Base-by-base conservation (phyloP, 2,113 vertebrate genomes). In the Seriola dumerili region DNA sequence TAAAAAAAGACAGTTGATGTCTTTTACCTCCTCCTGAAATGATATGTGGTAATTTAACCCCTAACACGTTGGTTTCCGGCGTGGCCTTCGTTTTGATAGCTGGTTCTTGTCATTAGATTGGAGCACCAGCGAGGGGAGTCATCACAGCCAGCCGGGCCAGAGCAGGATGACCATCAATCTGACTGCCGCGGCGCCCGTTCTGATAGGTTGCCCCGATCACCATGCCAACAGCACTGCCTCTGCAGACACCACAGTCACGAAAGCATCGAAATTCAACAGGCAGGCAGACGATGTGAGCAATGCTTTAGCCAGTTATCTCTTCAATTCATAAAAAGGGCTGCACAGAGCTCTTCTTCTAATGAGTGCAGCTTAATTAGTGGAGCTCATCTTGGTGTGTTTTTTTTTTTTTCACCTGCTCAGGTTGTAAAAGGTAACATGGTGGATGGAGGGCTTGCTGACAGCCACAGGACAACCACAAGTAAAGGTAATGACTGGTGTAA, bases 141-240 rank as follows among this genome's bases (percentile, higher is more conserved):
- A 93, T 91, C 93, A 93, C 94, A 96, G 90, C 94, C 95, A 95
- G 90, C 95, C 95, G 90, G 96, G 89, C 93, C 94, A 93, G 95
- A 96, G 89, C 94, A 96, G 96, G 94, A 95, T 96, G 96, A 96
- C 96, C 91, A 95, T 99, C 94, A 97, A 98, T 96, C 96, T 99
- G 94, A 98, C 96, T 88, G 92, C 96, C 93, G 86, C 96, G 90
- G 95, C 90, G 93, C 95, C 96, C 85, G 93, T 96, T 94, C 95
- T 97, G 95, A 94, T 96, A 95, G 96, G 96, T 95, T 93, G 93
- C 67, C 85, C 96, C 44, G 96, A 97, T 92, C 96, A 92, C 85
- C 95, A 94, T 93, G 92, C 95, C 84, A 94, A 92, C 91, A 90
- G 94, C 78, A 77, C 84, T 1, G 36, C 40, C 90, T 89, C 80